phyloP scores from a whole-genome alignment of 2,888 invertebrate species.

The Vesta saturnalis region DNA sequence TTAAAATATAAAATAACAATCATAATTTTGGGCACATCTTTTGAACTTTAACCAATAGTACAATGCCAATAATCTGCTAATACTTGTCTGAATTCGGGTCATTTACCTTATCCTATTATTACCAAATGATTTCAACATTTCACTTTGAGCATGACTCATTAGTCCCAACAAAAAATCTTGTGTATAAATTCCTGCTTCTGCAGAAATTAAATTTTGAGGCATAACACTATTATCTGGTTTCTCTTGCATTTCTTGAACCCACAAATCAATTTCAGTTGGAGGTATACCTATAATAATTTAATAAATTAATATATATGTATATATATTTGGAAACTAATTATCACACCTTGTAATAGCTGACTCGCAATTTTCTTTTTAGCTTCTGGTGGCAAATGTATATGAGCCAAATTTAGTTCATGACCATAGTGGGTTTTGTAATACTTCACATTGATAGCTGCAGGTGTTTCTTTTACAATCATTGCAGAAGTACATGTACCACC shows the following conservation, averaged over 20 bases:
- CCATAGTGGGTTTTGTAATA: conserved; percentile 18
- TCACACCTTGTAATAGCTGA: conserved; percentile 10
- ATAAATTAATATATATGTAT: background rate
- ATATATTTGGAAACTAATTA: background rate
- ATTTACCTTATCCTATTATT: background rate
- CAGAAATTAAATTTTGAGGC: background rate
- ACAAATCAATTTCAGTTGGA: background rate
- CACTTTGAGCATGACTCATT: background rate
- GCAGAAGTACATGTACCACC: conserved; percentile 2
- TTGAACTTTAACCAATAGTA: too few species aligned
- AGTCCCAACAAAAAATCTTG: conserved; percentile 8
- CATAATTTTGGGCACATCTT: too few species aligned
- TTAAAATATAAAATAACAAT: too few species aligned
- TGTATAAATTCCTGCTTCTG: background rate
- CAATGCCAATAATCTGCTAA: too few species aligned
- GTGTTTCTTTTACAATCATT: background rate
- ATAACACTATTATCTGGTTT: conserved; percentile 4
- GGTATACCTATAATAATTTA: conserved; percentile 11
- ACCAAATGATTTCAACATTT: conserved; percentile 10
- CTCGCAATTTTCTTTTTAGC: background rate
- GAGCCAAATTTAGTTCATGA: conserved; percentile 4
- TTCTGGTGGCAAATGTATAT: background rate
- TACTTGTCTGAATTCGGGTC: too few species aligned
- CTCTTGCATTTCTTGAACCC: conserved; percentile 1
- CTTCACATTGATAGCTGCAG: background rate